Evolutionary conservation across 2,888 invertebrate species (phyloP), one percentile per base, ranked within the genome.

Genomic region (Digitonthophagus gazella): DNA sequence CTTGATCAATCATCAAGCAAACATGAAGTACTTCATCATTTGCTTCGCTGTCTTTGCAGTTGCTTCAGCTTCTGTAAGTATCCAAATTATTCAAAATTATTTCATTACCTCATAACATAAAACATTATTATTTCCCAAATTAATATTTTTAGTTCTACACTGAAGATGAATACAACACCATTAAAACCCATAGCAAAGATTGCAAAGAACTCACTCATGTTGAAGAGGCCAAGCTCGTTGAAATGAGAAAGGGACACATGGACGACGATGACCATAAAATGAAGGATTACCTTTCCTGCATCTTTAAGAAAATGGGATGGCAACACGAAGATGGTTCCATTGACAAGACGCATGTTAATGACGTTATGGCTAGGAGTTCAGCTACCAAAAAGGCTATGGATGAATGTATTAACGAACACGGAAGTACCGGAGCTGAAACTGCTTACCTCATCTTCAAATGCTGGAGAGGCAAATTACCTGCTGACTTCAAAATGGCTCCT

Each of bases 371-470:
- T 2, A 61, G 18, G n/a, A 61, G 16, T 44, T 76, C 77, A 1
- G 81, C 81, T 0, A 82, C 83, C 0, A 76, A 77, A 63, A 84
- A 83, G 58, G 76, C 85, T 3, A 78, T 84, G 0, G 82, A 83
- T 61, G 79, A 77, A 4, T 73, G 73, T 69, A 66, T 61, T 14
- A 66, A 67, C 8, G 69, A 70, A 8, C 16, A 58, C 6, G 70
- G 65, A 11, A 61, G 54, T 6, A 67, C 15, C 15, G 65, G 67
- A 8, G 11, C 20, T 5, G 71, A 71, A 64, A 70, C 68, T 15
- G 67, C 70, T 15, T 73, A 61, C 61, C 63, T 58, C 19, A 68
- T 72, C 14, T 66, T 68, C 15, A 69, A 69, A 57, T 73, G 73
- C 54, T 71, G 65, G 64, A 66, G 67, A 44, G 66, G 69, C 2